Conservation (phyloP, 2,113 vertebrate species). For the Onychostoma macrolepis region DNA sequence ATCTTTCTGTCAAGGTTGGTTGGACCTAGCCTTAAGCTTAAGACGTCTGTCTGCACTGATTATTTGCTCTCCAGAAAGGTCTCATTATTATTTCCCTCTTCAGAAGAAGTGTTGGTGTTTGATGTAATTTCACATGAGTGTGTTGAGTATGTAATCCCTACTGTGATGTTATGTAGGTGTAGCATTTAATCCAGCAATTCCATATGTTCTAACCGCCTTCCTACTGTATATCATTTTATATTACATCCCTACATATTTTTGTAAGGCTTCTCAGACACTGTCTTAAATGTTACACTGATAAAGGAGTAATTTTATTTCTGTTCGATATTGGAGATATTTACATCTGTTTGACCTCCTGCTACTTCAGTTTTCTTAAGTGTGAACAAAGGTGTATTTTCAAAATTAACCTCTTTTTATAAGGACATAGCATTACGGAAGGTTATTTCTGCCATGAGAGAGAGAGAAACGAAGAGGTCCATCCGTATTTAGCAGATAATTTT, state of each 20-base stretch:
- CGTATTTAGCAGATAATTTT: not conserved
- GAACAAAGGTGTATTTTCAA: no score
- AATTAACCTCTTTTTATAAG: no score
- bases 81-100: not conserved
- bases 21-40: not conserved
- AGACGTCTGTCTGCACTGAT: not conserved
- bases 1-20: constrained; percentile 20
- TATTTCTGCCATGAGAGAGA: no score
- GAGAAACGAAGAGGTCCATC: no score
- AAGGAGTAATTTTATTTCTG: not conserved
- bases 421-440: no score
- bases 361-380: no score
- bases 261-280: not conserved
- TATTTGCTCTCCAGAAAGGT: not conserved
- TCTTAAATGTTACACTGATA: not conserved
- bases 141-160: not conserved
- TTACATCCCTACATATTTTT: not conserved
- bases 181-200: not conserved
- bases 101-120: not conserved
- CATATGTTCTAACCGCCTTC: not conserved
- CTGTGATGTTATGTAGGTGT: not conserved
- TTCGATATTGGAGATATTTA: not conserved
- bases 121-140: constrained; percentile 5
- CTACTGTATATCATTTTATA: not conserved
- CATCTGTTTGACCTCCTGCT: not conserved